A percentile compares a stretch with the other conserved stretches of the same genome.
phyloP scores from a whole-genome alignment of 2,888 invertebrate genomes.

The Cheilosia vernalis region DNA sequence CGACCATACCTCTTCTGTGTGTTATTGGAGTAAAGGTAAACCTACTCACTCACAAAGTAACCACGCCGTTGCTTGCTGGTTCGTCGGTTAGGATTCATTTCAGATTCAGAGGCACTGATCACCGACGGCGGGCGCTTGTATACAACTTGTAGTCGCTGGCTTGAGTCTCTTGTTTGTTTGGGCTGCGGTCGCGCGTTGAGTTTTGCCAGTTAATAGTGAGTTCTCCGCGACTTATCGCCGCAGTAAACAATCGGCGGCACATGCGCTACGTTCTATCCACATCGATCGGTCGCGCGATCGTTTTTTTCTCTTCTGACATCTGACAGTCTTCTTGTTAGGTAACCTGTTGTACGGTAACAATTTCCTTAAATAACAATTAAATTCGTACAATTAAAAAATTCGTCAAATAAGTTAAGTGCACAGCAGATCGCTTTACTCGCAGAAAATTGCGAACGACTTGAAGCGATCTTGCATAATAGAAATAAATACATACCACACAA shows the following conservation, averaged over 20 bases:
- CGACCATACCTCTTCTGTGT: conserved; percentile 45
- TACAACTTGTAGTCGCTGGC: conserved; percentile 22
- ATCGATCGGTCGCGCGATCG: conserved; percentile 63
- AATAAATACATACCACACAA: conserved; percentile 58
- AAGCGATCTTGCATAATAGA: conserved; percentile 67
- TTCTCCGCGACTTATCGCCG: conserved; percentile 77
- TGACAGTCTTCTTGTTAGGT: conserved; percentile 14
- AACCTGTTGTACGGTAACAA: conserved; percentile 42
- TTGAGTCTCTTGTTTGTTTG: conserved; percentile 57
- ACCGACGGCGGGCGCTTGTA: conserved; percentile 55
- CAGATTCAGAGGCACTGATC: conserved; percentile 29
- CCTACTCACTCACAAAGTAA: conserved; percentile 49
- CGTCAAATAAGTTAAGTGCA: conserved; percentile 40
- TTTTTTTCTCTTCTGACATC: conserved; percentile 10
- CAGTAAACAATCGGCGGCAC: conserved; percentile 78
- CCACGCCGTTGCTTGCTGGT: conserved; percentile 48
- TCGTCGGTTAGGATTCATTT: conserved; percentile 50
- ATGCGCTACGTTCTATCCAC: conserved; percentile 77
- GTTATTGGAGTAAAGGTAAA: conserved; percentile 63
- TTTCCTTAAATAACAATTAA: conserved; percentile 44
- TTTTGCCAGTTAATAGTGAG: conserved; percentile 77
- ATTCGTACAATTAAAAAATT: conserved; percentile 51
- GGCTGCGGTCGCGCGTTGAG: conserved; percentile 47
- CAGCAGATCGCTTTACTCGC: conserved; percentile 30
- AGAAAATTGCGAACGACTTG: conserved; percentile 28